These are phyloP conservation scores for Muscicapa comitata DNA, from an alignment of 2,797 vertebrate species.

Conservation along the genomic window DNA sequence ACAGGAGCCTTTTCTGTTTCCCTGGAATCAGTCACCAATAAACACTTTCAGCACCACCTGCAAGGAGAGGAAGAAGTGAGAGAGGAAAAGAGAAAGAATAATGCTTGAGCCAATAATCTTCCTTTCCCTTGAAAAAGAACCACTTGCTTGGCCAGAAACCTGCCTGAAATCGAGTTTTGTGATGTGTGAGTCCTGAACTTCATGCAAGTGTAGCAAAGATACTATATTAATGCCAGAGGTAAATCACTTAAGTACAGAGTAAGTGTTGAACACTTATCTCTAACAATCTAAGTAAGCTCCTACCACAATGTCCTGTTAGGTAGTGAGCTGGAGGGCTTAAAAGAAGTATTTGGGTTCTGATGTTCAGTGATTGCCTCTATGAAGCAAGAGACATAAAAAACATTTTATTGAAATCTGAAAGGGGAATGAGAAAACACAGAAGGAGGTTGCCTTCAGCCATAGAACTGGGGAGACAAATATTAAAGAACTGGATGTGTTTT, in stretches of 20 bases:
- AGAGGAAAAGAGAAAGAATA: background rate
- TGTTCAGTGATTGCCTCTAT: background rate
- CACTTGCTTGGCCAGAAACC: background rate
- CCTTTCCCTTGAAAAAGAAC: background rate
- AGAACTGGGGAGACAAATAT: background rate
- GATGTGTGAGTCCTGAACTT: background rate
- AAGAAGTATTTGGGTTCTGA: background rate
- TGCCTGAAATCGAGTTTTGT: background rate
- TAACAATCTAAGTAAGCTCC: background rate
- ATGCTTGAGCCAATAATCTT: accelerated
- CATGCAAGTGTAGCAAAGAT: background rate
- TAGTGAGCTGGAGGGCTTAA: background rate
- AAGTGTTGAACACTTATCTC: background rate
- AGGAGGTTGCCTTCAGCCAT: background rate
- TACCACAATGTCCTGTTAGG: background rate
- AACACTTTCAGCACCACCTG: background rate
- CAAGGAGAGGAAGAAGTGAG: background rate
- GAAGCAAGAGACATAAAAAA: background rate
- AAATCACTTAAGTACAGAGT: background rate
- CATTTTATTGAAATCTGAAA: background rate
- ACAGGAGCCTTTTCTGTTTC: background rate
- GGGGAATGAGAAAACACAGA: background rate
- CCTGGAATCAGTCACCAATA: background rate
- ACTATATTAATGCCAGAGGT: background rate
- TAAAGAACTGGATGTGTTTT: background rate